Evolutionary conservation across 2,113 vertebrate species (phyloP).

Genomic region (Brachyistius frenatus): DNA sequence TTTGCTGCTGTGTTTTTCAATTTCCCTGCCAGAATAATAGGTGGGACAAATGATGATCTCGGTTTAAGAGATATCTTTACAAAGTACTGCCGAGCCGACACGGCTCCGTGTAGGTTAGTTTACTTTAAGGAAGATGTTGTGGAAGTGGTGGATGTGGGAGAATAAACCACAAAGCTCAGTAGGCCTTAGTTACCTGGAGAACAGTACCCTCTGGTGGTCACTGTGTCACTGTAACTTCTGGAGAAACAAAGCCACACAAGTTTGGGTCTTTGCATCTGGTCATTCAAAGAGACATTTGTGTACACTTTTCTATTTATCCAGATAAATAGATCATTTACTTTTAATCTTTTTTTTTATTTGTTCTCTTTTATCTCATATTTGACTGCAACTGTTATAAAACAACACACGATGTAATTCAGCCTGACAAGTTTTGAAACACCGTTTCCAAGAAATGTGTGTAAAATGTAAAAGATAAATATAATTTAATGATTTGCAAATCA

Average conservation of each 20-base stretch:
- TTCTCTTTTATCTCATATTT: too few species aligned
- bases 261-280: too few species aligned
- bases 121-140: not conserved
- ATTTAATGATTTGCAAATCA: too few species aligned
- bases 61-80: not conserved
- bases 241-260: not conserved
- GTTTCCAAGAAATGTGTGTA: too few species aligned
- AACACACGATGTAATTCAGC: too few species aligned
- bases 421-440: too few species aligned
- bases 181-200: not conserved
- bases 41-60: not conserved
- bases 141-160: not conserved
- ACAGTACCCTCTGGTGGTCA: slow-evolving; percentile 2
- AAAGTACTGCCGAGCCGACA: not conserved
- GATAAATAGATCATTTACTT: too few species aligned
- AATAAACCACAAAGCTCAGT: not conserved
- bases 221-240: not conserved
- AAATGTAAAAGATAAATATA: too few species aligned
- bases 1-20: not conserved
- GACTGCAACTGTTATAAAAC: too few species aligned
- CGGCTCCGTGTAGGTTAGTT: not conserved
- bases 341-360: too few species aligned
- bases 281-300: too few species aligned
- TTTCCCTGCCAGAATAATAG: not conserved
- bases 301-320: too few species aligned